phyloP scores from a whole-genome alignment of 1,140 invertebrate genomes.

The Reticulitermes speratus region DNA sequence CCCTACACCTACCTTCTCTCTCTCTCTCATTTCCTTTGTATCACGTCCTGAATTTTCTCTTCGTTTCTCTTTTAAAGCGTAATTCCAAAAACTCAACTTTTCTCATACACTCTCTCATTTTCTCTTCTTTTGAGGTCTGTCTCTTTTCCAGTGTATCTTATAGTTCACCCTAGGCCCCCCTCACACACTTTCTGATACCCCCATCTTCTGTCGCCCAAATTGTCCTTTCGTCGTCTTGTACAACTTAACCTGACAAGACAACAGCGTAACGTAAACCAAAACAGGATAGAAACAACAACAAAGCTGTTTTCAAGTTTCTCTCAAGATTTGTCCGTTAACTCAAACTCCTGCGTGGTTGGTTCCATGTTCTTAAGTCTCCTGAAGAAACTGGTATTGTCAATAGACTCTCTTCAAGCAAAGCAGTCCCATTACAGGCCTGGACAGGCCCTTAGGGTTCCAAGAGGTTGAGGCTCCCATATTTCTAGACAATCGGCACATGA shows the following conservation, averaged over 20 bases:
- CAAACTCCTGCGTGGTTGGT: not conserved
- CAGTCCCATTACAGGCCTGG: too few relatives aligned
- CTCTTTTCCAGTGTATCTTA: not conserved
- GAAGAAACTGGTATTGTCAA: too few relatives aligned
- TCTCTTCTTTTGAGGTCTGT: not conserved
- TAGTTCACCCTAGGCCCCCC: not conserved
- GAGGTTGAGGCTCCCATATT: too few relatives aligned
- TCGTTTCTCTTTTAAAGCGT: not conserved
- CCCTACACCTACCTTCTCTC: not conserved
- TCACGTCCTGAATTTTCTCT: constrained; percentile 6
- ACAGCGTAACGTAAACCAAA: not conserved
- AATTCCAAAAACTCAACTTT: not conserved
- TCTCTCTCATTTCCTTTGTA: not conserved
- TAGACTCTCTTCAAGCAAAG: too few relatives aligned
- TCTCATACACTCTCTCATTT: not conserved
- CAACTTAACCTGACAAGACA: not conserved
- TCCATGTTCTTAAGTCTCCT: too few relatives aligned
- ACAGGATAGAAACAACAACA: constrained; percentile 1
- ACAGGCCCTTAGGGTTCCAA: too few relatives aligned
- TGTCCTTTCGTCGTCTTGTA: not conserved
- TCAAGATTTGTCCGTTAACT: constrained; percentile 3
- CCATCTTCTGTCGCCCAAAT: not conserved
- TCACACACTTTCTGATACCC: not conserved
- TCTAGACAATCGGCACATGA: too few relatives aligned
- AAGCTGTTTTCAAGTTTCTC: constrained; percentile 7